Evolutionary conservation across 2,113 vertebrate genomes (phyloP).

Genomic region (Eulacestoma nigropectus): DNA sequence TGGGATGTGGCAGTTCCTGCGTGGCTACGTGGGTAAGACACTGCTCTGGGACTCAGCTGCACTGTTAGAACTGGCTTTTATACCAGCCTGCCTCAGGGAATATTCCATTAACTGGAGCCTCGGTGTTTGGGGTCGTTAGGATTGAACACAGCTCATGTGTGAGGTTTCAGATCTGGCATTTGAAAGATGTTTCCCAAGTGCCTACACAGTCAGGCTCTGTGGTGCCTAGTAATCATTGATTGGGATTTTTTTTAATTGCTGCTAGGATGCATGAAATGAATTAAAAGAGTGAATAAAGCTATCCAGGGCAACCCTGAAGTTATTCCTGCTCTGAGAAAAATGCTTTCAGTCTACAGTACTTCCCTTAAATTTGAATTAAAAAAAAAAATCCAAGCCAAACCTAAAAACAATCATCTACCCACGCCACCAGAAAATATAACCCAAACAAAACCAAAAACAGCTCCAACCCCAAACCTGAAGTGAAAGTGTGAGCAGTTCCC

Average conservation of each 20-base stretch:
- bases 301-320: not conserved
- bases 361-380: not conserved
- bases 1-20: slow-evolving; percentile 79
- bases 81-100: not conserved
- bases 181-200: not conserved
- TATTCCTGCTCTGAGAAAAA: not conserved
- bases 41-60: not conserved
- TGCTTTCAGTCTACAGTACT: not conserved
- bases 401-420: not conserved
- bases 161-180: not conserved
- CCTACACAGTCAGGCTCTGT: not conserved
- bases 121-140: not conserved
- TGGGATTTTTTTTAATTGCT: not conserved
- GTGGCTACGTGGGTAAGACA: slow-evolving; percentile 70
- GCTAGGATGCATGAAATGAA: not conserved
- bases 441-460: not conserved
- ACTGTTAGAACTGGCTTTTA: not conserved
- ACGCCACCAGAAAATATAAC: not conserved
- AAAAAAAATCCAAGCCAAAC: not conserved
- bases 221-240: not conserved
- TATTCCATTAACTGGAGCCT: not conserved
- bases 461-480: not conserved
- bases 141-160: not conserved
- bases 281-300: not conserved
- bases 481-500: not conserved